Evolutionary conservation across 2,888 invertebrate species (phyloP).

Genomic region (Leptinotarsa juncta): DNA sequence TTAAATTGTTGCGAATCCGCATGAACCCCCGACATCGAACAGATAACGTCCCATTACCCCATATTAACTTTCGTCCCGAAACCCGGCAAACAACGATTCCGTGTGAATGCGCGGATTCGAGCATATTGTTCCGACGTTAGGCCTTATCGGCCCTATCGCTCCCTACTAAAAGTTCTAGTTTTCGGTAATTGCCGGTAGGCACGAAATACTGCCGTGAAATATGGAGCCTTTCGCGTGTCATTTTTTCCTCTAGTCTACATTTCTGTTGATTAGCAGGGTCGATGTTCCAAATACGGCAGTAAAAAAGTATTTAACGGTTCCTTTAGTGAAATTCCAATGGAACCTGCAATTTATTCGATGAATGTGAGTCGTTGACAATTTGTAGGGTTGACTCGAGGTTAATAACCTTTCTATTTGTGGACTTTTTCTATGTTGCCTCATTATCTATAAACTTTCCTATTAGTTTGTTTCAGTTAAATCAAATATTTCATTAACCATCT

Average conservation of each 20-base stretch:
- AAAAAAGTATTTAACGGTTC: slow-evolving; percentile 1
- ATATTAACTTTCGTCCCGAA: slow-evolving; percentile 25
- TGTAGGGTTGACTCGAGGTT: too few species aligned
- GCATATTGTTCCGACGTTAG: slow-evolving; percentile 22
- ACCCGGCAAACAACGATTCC: slow-evolving; percentile 8
- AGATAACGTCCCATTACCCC: slow-evolving; percentile 26
- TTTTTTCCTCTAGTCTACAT: background rate
- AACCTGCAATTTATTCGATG: background rate
- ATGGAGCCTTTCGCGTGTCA: background rate
- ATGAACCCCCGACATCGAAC: slow-evolving; percentile 14
- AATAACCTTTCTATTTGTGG: too few species aligned
- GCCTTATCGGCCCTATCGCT: slow-evolving; percentile 23
- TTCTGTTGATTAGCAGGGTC: slow-evolving; percentile 4
- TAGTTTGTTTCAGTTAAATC: too few species aligned
- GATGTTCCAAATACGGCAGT: background rate
- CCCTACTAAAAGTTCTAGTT: slow-evolving; percentile 15
- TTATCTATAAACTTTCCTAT: too few species aligned
- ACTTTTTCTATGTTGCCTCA: too few species aligned
- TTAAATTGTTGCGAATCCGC: background rate
- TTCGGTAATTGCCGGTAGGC: slow-evolving; percentile 19
- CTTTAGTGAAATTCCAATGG: background rate
- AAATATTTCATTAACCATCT: too few species aligned
- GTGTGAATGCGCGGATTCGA: slow-evolving; percentile 21
- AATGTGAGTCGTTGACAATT: background rate
- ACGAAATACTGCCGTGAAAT: slow-evolving; percentile 13